Conservation (phyloP, 2,888 invertebrate species). For the Pasiphila rectangulata region DNA sequence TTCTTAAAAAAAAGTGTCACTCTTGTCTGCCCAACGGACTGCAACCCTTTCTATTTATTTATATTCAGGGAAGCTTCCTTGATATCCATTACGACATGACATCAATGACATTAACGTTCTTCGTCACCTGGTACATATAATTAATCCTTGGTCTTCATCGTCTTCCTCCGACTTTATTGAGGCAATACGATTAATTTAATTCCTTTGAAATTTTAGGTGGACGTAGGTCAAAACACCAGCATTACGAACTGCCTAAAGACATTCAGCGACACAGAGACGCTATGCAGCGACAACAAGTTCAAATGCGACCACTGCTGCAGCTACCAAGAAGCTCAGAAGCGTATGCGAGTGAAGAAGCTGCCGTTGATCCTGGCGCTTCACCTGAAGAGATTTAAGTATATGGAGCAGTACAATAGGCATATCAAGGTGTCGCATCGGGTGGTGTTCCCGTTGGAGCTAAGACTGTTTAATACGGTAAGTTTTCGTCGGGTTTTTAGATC, state of each 20-base stretch:
- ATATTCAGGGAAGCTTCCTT: too few species aligned
- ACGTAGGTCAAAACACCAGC: constrained; percentile 99
- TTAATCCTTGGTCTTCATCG: too few species aligned
- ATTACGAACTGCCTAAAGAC: constrained; percentile 98
- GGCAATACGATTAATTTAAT: background rate
- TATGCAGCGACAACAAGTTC: constrained; percentile 99
- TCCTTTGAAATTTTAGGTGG: constrained; percentile 85
- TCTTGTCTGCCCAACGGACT: too few species aligned
- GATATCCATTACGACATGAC: too few species aligned
- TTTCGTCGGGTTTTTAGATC: too few species aligned
- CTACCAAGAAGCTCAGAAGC: constrained; percentile 99
- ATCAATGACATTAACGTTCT: too few species aligned
- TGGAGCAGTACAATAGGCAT: constrained; percentile 99
- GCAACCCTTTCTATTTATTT: too few species aligned
- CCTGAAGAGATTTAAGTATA: constrained; percentile 97
- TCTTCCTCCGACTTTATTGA: too few species aligned
- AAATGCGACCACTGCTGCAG: constrained; percentile 99
- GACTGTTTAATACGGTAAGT: constrained; percentile 97
- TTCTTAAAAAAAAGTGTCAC: too few species aligned
- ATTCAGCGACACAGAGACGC: constrained; percentile 98
- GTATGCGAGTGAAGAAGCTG: constrained; percentile 98
- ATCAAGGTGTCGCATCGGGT: constrained; percentile 99
- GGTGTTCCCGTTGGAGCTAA: constrained; percentile 97
- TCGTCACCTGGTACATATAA: too few species aligned
- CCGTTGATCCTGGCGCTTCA: constrained; percentile 99